Evolutionary conservation across 2,888 invertebrate species (phyloP), one percentile per base, ranked within the genome.

Genomic region (Vandiemenella viatica): DNA sequence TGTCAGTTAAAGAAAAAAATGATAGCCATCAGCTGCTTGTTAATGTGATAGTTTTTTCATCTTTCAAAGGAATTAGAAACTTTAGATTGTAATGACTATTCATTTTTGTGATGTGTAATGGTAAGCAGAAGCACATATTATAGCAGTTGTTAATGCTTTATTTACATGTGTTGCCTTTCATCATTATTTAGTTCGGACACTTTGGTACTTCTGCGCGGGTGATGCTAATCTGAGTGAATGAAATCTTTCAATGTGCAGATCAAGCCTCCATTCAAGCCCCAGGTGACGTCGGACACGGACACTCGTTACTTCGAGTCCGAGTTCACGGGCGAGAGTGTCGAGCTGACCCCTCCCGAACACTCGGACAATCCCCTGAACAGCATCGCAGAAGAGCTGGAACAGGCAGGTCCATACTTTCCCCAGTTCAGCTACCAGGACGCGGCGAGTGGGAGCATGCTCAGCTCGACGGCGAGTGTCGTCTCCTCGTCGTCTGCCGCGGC

Each of bases 251-350:
- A 32, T 41, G 59, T 58, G 37, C 66, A 89, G 83, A 83, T 97
- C 60, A 77, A 85, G 59, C 96, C 97, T 58, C 90, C 90, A 37
- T 92, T 91, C 70, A 89, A 88, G 68, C 91, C 90, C 52, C 83
- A 83, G 69, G 95, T 98, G 57, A 83, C 85, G 54, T 89, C 88
- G 40, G 97, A 97, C 63, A 96, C 88, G 44, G 97, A 98, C 71
- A 97, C 97, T 55, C 75, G 88, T 55, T 97, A 98, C 73, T 98
- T 98, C 70, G 97, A 97, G 71, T 84, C 89, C 53, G 93, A 95
- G 73, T 98, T 98, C 73, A 98, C 97, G 4, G 91, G 91, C 53
- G 95, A 96, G 71, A 85, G 90, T 60, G 93, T 97, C 13, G 89
- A 93, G 69, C 73, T 97, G 58, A 96, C 97, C 53, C 97, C 96